Evolutionary conservation across 2,797 vertebrate species (phyloP), one percentile per base, ranked within the genome.

Genomic region (Syncerus caffer): DNA sequence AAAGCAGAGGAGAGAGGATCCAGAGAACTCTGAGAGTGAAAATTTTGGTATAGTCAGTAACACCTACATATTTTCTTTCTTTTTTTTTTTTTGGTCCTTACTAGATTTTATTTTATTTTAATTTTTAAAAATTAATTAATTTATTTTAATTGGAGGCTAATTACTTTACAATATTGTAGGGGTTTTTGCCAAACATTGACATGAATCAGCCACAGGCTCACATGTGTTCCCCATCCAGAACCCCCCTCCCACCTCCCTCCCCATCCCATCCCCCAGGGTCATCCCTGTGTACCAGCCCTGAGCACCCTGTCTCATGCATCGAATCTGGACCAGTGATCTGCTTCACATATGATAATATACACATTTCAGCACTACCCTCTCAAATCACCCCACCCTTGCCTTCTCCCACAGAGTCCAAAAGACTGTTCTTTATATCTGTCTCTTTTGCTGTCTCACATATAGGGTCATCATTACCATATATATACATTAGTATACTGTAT

Each of bases 1-100:
- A 76, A 74, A 74, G 34, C n/a, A 95, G 47, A 64, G 42, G 45
- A 89, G 14, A 4, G 31, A 93, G 38, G 1, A 27, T 79, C 42
- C 45, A n/a, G 85, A 94, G 58, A 60, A 90, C 89, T 45, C 29
- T 4, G 57, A 7, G 45, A 84, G 38, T 71, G 55, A 90, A 87
- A 91, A 27, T 29, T 67, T 85, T 47, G 57, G 21, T 58, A 19
- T 14, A 76, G 25, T 86, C 25, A 10, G 23, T 85, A 78, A 79
- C 5, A 91, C 13, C 62, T 87, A 27, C 2, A 23, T 2, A 3
- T 50, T 85, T 84, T 92, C 31, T 60, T 16, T 29, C 7, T 60
- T 64, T 27, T 60, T 60, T 29, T 58, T 6, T 2, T 29, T 60
- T 60, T 29, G 27, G 16, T 71, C 62, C 15, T 64, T n/a, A 64